A percentile compares a stretch with the other conserved stretches of the same genome.
These are phyloP conservation scores for Acanthopagrus latus DNA, from an alignment of 2,797 vertebrate species.

Conservation along the genomic window DNA sequence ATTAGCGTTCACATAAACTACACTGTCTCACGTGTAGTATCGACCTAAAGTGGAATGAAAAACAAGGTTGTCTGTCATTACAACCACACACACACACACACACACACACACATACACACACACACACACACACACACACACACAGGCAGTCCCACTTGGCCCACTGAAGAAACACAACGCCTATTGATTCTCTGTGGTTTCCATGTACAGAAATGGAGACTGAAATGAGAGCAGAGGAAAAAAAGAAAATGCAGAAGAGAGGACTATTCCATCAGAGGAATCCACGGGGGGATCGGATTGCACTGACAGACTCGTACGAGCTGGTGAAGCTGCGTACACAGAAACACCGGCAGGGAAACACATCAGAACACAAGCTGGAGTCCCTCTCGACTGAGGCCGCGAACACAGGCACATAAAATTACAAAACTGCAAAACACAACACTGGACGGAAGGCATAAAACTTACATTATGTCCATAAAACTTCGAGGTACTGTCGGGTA, in stretches of 20 bases:
- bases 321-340: conserved; percentile 41
- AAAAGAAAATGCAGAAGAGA: conserved; percentile 43
- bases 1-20: conserved; percentile 67
- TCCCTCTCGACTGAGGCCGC: conserved; percentile 14
- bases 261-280: conserved; percentile 50
- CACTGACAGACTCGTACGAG: conserved; percentile 39
- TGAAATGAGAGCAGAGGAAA: conserved; percentile 43
- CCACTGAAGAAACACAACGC: conserved; percentile 46
- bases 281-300: conserved; percentile 35
- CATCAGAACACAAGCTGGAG: conserved; percentile 11
- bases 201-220: conserved; percentile 52
- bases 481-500: neutral
- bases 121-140: conserved; percentile 1
- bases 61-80: conserved; percentile 62
- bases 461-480: conserved; percentile 4
- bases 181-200: conserved; percentile 69
- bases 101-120: conserved; percentile 53
- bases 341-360: neutral
- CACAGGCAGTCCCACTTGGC: conserved; percentile 24
- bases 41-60: conserved; percentile 62
- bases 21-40: conserved; percentile 62
- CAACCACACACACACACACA: conserved; percentile 49
- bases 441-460: conserved; percentile 20
- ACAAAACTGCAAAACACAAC: conserved; percentile 9
- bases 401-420: conserved; percentile 1